Conservation (phyloP, 2,888 invertebrate genomes). For the Thecocarcelia acutangulata region DNA sequence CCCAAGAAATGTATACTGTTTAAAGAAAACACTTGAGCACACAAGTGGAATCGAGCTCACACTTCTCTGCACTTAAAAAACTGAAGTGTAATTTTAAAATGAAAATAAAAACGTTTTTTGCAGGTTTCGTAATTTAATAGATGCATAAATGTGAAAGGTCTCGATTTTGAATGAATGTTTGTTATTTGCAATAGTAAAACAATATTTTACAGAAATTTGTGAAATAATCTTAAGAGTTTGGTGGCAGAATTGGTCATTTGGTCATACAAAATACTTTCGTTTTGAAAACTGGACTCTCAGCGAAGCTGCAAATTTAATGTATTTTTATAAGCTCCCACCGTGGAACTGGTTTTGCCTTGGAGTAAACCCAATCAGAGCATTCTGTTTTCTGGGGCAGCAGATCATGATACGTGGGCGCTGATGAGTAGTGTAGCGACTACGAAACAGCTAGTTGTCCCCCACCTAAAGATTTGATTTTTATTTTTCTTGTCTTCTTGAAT, state of each 20-base stretch:
- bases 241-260: not conserved
- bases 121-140: conserved; percentile 39
- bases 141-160: conserved; percentile 4
- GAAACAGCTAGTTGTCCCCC: no score
- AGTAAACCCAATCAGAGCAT: no score
- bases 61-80: conserved; percentile 9
- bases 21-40: conserved; percentile 58
- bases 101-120: conserved; percentile 18
- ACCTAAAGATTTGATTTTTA: no score
- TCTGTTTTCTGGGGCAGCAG: no score
- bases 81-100: conserved; percentile 49
- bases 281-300: no score
- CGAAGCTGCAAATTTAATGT: no score
- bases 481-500: no score
- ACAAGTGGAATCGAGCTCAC: conserved; percentile 47
- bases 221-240: not conserved
- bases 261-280: not conserved
- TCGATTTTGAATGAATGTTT: not conserved
- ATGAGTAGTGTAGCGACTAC: no score
- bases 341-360: no score
- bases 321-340: no score
- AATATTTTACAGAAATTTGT: conserved; percentile 4
- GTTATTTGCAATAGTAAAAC: conserved; percentile 13
- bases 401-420: no score
- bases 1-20: conserved; percentile 9